These are phyloP conservation scores for Hydra vulgaris DNA, from an alignment of 30 jellyfish, hydroid and myxozoan species.

Conservation along the genomic window DNA sequence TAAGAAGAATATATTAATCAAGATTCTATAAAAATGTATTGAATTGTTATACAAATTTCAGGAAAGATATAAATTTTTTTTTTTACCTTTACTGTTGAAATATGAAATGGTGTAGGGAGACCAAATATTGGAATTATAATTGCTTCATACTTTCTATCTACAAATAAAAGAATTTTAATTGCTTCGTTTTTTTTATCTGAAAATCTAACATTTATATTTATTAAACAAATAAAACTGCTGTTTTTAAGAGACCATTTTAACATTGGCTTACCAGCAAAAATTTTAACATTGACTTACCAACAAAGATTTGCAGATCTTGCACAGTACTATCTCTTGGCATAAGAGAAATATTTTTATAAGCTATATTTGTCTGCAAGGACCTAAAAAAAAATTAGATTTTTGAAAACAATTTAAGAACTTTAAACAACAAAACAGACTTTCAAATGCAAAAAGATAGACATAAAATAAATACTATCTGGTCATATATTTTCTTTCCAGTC, in stretches of 20 bases:
- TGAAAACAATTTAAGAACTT: not conserved
- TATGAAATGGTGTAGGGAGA: constrained; percentile 95
- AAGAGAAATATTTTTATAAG: constrained; percentile 65
- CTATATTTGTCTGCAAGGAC: constrained; percentile 64
- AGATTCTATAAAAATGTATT: too few species aligned
- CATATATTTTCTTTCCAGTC: too few species aligned
- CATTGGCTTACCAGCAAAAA: too few species aligned
- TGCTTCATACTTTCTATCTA: constrained; percentile 86
- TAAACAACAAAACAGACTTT: too few species aligned
- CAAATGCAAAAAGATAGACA: too few species aligned
- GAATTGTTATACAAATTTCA: too few species aligned
- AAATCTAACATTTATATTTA: too few species aligned
- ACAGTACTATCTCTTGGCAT: constrained; percentile 87
- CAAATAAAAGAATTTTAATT: constrained; percentile 10
- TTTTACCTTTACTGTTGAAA: constrained; percentile 86
- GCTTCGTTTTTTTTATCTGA: too few species aligned
- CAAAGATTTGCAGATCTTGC: constrained; percentile 78
- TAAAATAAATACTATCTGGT: too few species aligned
- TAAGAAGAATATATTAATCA: constrained; percentile 4
- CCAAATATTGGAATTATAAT: constrained; percentile 91
- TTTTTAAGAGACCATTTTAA: too few species aligned
- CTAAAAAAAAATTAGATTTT: constrained; percentile 18
- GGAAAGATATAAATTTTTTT: too few species aligned
- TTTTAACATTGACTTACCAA: constrained; percentile 81
- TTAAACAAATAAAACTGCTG: too few species aligned